Conservation (phyloP, 2,797 vertebrate genomes). For the Phrynocephalus forsythii region DNA sequence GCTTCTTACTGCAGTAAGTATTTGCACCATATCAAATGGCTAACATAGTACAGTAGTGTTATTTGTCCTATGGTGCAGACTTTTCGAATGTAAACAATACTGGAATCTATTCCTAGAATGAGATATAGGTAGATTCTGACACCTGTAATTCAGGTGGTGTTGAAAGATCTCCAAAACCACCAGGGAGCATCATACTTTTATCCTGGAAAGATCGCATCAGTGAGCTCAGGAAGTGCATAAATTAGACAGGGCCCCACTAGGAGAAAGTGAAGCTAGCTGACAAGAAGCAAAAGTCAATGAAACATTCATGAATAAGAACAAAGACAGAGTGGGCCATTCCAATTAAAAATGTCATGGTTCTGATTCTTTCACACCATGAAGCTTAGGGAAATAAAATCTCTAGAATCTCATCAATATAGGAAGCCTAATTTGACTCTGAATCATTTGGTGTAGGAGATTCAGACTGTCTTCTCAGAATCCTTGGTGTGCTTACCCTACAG, state of each 20-base stretch:
- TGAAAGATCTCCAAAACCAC: slow-evolving; percentile 1
- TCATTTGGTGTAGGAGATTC: background rate
- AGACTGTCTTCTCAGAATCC: background rate
- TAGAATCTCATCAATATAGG: slow-evolving; percentile 45
- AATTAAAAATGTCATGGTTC: slow-evolving; percentile 31
- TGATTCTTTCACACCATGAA: slow-evolving; percentile 30
- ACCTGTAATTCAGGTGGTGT: background rate
- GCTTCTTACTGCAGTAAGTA: background rate
- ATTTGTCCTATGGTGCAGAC: background rate
- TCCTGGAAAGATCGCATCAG: slow-evolving; percentile 4
- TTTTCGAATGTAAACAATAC: background rate
- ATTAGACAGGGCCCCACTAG: background rate
- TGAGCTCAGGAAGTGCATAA: slow-evolving; percentile 15
- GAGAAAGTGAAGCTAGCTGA: slow-evolving; percentile 25
- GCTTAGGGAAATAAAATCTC: slow-evolving; percentile 33
- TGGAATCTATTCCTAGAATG: rapidly evolving
- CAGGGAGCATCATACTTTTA: background rate
- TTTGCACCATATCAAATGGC: background rate
- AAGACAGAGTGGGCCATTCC: background rate
- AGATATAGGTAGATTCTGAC: background rate
- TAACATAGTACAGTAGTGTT: background rate
- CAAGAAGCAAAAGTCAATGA: slow-evolving; percentile 42
- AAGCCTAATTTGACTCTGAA: background rate
- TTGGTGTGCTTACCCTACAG: background rate
- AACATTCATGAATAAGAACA: slow-evolving; percentile 34